Base-by-base conservation (phyloP, 2,797 vertebrate genomes). In the Tamandua tetradactyla region DNA sequence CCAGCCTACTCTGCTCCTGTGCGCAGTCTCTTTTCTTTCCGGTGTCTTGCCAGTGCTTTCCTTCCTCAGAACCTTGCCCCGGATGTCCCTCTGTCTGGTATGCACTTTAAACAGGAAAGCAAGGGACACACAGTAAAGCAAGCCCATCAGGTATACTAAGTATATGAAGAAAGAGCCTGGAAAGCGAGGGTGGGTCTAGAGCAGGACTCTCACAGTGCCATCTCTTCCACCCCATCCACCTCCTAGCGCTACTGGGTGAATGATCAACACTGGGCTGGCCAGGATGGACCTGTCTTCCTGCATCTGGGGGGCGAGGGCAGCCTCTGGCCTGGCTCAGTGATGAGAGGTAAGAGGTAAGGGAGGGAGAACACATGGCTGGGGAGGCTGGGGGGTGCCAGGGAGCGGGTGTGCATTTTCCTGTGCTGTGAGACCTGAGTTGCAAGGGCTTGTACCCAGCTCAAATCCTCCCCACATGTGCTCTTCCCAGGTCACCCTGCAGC, bases 241-340 rank as follows among this genome's bases (percentile, higher is more conserved):
- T 22, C 35, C 0, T 94, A 99, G 99, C 98, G 97, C 79, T 99
- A 98, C 96, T 99, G 98, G 97, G 97, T 99, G 91, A 99, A 99
- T 13, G 98, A 98, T 32, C 97, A 84, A 1, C 97, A 97, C 55
- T 99, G 99, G 99, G 79, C 88, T 84, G 66, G 30, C n/a, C 97
- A 96, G 0, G 49, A 96, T 9, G 99, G 98, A 18, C 99, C 99
- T 0, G 98, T 99, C 47, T 99, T 99, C 96, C 98, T 99, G 91
- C 99, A 97, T 93, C 98, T 99, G 0, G 99, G 98, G 9, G 99
- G 99, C 2, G 99, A 99, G 94, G 94, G 98, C 18, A 96, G 98
- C 37, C 95, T 99, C 8, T 98, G 96, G 7, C 96, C 98, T 40
- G 98, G 96, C 72, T 98, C 98, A 8, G 98, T 99, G 27, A 95